Percentiles rank a stretch among this genome's conserved stretches.
Conservation (phyloP, 2,113 vertebrate species). For the Zosterops japonicus region DNA sequence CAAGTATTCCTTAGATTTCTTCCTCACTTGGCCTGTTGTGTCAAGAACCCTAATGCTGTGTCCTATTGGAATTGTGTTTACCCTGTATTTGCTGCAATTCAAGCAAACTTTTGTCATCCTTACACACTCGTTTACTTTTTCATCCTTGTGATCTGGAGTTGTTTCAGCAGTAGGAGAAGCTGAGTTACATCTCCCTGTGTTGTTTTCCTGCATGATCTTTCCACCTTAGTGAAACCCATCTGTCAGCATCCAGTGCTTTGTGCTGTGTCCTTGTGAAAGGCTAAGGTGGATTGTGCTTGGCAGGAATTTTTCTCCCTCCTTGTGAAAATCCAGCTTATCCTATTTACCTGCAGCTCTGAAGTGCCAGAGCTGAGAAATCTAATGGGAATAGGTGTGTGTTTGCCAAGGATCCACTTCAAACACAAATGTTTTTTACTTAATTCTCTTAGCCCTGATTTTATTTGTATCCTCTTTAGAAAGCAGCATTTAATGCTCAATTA, state of each 20-base stretch:
- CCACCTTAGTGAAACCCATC: neutral
- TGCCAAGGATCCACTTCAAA: neutral
- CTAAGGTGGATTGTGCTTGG: neutral
- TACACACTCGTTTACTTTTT: neutral
- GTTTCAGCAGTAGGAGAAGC: neutral
- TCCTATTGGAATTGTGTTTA: neutral
- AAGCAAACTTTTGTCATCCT: neutral
- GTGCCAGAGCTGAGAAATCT: neutral
- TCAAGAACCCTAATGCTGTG: neutral
- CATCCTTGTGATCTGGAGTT: neutral
- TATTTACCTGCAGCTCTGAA: neutral
- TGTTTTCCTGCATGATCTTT: neutral
- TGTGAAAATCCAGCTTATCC: neutral
- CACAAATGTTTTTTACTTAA: neutral
- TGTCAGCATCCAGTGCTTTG: neutral
- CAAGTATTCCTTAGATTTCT: neutral
- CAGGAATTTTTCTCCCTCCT: neutral
- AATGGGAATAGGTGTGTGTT: fast-evolving
- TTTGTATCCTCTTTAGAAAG: neutral
- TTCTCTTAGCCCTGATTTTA: neutral
- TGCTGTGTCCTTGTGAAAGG: neutral
- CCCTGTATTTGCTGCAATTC: neutral
- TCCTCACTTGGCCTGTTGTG: neutral
- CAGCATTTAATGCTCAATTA: neutral
- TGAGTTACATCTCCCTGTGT: neutral